Percentiles rank a stretch among this genome's conserved stretches.
These are phyloP conservation scores for Meghimatium bilineatum DNA, from an alignment of 2,888 invertebrate species.

Conservation along the genomic window DNA sequence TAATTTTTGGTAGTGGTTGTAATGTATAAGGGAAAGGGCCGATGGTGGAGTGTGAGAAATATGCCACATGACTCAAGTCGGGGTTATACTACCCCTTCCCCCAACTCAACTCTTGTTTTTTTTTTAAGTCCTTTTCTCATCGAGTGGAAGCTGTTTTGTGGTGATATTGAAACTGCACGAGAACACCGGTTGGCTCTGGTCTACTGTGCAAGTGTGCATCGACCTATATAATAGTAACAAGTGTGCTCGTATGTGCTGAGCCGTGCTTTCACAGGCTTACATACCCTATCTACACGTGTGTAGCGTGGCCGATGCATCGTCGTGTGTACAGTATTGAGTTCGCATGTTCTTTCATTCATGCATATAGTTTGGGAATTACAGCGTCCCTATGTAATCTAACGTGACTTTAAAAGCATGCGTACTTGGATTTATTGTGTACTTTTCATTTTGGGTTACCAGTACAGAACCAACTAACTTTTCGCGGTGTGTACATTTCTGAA, in stretches of 20 bases:
- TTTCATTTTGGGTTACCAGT: background rate
- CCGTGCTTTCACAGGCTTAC: background rate
- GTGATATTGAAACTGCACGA: background rate
- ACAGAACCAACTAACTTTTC: background rate
- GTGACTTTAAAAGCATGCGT: background rate
- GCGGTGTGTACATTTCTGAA: background rate
- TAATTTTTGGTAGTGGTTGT: slow-evolving; percentile 14
- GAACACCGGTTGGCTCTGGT: background rate
- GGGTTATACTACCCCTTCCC: background rate
- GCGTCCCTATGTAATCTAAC: background rate
- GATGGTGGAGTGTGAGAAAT: background rate
- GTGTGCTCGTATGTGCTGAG: background rate
- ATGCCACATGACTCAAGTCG: slow-evolving; percentile 11
- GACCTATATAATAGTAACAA: slow-evolving; percentile 13
- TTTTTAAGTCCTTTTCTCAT: background rate
- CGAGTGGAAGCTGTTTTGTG: background rate
- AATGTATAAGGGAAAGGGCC: background rate
- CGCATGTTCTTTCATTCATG: background rate
- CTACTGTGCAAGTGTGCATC: slow-evolving; percentile 9
- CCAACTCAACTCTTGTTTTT: background rate
- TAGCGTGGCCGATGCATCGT: background rate
- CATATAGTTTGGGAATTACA: background rate
- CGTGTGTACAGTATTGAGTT: background rate
- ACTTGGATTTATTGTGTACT: background rate
- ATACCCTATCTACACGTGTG: background rate